phyloP scores from a whole-genome alignment of 1,140 invertebrate species.

The Apis florea region DNA sequence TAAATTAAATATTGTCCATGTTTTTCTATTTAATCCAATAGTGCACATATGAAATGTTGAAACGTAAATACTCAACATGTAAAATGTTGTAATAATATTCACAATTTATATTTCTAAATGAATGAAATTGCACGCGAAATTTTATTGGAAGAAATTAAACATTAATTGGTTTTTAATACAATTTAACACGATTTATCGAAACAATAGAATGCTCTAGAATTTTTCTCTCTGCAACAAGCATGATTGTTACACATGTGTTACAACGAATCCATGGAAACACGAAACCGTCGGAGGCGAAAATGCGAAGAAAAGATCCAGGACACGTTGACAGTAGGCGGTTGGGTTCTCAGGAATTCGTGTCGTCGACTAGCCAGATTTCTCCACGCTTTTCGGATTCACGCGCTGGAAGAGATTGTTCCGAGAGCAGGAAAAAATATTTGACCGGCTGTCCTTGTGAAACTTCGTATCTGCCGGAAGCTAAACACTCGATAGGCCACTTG shows the following conservation, averaged over 20 bases:
- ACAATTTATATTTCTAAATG: background rate
- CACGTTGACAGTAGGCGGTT: constrained; percentile 43
- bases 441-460: background rate
- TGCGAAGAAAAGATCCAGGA: constrained; percentile 31
- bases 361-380: constrained; percentile 26
- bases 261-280: constrained; percentile 22
- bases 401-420: background rate
- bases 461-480: constrained; percentile 2
- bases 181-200: background rate
- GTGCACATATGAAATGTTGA: too few relatives aligned
- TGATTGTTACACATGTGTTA: constrained; percentile 19
- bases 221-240: background rate
- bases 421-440: background rate
- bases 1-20: too few relatives aligned
- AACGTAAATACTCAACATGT: too few relatives aligned
- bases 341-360: constrained; percentile 17
- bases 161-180: background rate
- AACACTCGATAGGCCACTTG: constrained; percentile 12
- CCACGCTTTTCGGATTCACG: constrained; percentile 10
- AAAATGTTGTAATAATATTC: background rate
- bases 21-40: too few relatives aligned
- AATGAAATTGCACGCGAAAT: background rate
- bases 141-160: background rate
- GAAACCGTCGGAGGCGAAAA: constrained; percentile 36
- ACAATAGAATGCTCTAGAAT: background rate